Conservation (phyloP, 2,888 invertebrate species). For the Cerastis rubricosa region DNA sequence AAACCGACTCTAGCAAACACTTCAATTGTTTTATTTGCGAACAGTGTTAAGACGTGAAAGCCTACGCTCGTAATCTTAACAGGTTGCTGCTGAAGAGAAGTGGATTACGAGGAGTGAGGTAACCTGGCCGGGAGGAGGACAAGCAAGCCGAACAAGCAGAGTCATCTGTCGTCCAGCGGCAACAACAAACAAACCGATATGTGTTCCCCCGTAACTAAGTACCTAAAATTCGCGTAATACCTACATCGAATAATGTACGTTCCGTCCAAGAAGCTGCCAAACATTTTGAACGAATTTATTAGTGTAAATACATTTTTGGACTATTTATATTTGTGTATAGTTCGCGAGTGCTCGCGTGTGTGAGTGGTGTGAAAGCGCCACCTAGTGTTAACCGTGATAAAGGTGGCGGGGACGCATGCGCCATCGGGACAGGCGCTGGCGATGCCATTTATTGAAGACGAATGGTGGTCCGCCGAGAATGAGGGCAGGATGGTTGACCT, state of each 20-base stretch:
- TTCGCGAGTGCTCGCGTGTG: conserved; percentile 80
- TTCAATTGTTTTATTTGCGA: conserved; percentile 34
- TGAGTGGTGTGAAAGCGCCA: conserved; percentile 79
- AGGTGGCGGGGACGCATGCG: conserved; percentile 92
- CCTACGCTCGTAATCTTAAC: conserved; percentile 83
- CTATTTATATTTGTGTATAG: conserved; percentile 78
- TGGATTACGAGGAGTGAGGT: conserved; percentile 87
- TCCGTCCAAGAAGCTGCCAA: conserved; percentile 90
- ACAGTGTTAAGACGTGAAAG: conserved; percentile 85
- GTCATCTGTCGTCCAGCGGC: conserved; percentile 65
- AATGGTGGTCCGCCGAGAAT: conserved; percentile 98
- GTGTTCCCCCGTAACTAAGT: conserved; percentile 85
- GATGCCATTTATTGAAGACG: conserved; percentile 99
- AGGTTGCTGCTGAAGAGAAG: conserved; percentile 89
- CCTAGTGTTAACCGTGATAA: conserved; percentile 87
- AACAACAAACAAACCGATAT: conserved; percentile 76
- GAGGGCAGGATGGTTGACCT: conserved; percentile 98
- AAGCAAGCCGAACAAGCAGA: conserved; percentile 57
- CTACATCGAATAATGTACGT: conserved; percentile 88
- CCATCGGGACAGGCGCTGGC: conserved; percentile 93
- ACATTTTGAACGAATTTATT: conserved; percentile 88
- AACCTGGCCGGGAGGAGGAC: conserved; percentile 81
- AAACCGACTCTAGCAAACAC: conserved; percentile 7
- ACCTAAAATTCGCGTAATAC: conserved; percentile 79
- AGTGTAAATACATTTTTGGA: conserved; percentile 82